Percentiles rank a stretch among this genome's conserved stretches.
phyloP scores from a whole-genome alignment of 2,113 vertebrate genomes.

The Petrocephalus microphthalmus region DNA sequence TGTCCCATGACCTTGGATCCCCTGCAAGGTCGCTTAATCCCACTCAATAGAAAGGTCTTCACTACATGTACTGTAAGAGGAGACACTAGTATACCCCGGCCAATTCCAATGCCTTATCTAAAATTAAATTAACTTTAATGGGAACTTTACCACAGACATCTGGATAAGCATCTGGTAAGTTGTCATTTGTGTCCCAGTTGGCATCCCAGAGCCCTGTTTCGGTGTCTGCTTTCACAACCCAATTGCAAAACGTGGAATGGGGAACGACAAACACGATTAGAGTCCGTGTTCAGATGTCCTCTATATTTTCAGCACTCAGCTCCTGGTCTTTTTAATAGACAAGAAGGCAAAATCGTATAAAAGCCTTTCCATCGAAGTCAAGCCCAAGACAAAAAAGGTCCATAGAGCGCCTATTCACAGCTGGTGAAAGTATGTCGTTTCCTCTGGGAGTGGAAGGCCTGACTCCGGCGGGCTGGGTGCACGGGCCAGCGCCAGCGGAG shows the following conservation, averaged over 20 bases:
- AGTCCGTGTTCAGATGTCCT: neutral
- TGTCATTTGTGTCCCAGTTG: neutral
- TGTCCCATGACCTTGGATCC: neutral
- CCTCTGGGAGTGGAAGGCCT: neutral
- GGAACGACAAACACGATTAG: slow-evolving; percentile 3
- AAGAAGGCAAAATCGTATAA: neutral
- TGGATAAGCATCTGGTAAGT: neutral
- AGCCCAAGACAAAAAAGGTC: slow-evolving; percentile 2
- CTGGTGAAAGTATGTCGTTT: neutral
- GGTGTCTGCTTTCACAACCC: neutral
- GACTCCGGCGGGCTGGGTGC: too few relatives aligned
- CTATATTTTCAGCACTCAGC: slow-evolving; percentile 17
- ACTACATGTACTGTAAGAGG: neutral
- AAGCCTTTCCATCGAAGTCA: neutral
- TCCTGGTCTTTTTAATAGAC: neutral
- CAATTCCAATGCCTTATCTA: neutral
- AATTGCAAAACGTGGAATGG: neutral
- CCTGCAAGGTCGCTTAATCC: neutral
- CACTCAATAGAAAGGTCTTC: neutral
- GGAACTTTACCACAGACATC: neutral
- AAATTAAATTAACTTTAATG: neutral
- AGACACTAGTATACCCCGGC: neutral
- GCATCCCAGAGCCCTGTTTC: neutral
- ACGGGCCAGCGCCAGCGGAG: neutral
- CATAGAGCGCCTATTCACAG: neutral